Base-by-base conservation (phyloP, 2,888 invertebrate genomes). In the Drosophila demipolita region DNA sequence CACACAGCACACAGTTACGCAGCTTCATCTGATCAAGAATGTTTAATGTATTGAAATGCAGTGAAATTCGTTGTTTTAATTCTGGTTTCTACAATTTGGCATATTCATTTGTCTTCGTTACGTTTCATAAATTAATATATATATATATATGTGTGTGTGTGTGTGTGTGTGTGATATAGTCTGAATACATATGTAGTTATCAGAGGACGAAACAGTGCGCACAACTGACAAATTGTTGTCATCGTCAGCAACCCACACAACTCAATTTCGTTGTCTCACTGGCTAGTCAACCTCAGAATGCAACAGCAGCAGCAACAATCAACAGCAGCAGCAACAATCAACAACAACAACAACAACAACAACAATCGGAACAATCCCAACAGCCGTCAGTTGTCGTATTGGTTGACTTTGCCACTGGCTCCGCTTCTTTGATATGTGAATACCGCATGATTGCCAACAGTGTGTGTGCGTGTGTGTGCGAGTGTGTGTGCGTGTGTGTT, bases 391-490 rank as follows among this genome's bases (percentile, higher is more conserved):
- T 32, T 65, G 23, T 53, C 40, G 62, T 57, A 65, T 53, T 73
- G 63, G 49, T 76, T 58, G 65, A 59, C 42, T 60, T 64, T 53
- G 42, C 67, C 62, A 55, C 38, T 38, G 62, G n/a, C 55, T n/a
- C 20, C 49, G 62, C 53, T 68, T 53, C 77, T 75, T 78, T 78
- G 80, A 80, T 75, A 80, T 80, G 63, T 57, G 80, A 67, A 80
- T 78, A 63, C 57, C 36, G 17, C 36, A 15, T 42, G 40, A 42
- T 66, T 23, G 35, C 23, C 23, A 23, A 12, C 23, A 17, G 66
- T 33, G 23, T 35, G 23, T 40, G 35, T 17, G 49, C 33, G 52
- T 20, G 58, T 23, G 45, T 23, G 29, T 17, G 36, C 15, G 15
- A 17, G 54, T 29, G 33, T 48, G 23, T 32, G 35, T 26, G 7